phyloP scores from a whole-genome alignment of 1,140 invertebrate species.

The Nymphalis io region DNA sequence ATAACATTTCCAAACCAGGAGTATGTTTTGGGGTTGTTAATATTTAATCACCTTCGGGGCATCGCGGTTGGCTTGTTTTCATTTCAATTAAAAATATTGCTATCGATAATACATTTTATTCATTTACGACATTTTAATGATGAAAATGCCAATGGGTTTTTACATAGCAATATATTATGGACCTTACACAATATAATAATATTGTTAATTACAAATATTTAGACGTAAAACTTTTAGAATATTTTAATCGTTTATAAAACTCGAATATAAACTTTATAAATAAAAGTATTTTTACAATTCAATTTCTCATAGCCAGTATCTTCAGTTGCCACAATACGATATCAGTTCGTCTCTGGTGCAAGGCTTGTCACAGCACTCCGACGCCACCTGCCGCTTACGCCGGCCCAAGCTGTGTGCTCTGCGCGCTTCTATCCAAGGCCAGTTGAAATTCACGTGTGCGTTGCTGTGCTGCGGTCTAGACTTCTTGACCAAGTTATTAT shows the following conservation, averaged over 20 bases:
- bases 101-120: not conserved
- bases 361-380: conserved; percentile 42
- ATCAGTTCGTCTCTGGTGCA: conserved; percentile 33
- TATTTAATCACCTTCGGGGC: conserved; percentile 1
- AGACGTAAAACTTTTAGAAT: too few species aligned
- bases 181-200: too few species aligned
- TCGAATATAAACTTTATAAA: too few species aligned
- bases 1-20: not conserved
- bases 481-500: conserved; percentile 28
- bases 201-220: too few species aligned
- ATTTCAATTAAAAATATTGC: conserved; percentile 1
- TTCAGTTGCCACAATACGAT: conserved; percentile 30
- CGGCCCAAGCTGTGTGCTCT: conserved; percentile 30
- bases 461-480: not conserved
- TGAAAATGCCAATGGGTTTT: not conserved
- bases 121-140: conserved; percentile 1
- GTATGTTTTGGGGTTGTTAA: not conserved
- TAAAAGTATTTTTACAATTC: too few species aligned
- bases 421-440: conserved; percentile 31
- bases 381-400: conserved; percentile 39
- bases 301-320: too few species aligned
- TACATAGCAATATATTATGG: too few species aligned
- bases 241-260: too few species aligned
- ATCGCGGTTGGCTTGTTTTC: not conserved
- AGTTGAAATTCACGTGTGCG: not conserved